phyloP scores from a whole-genome alignment of 2,113 vertebrate genomes.

The Forbesichthys papilliferus region DNA sequence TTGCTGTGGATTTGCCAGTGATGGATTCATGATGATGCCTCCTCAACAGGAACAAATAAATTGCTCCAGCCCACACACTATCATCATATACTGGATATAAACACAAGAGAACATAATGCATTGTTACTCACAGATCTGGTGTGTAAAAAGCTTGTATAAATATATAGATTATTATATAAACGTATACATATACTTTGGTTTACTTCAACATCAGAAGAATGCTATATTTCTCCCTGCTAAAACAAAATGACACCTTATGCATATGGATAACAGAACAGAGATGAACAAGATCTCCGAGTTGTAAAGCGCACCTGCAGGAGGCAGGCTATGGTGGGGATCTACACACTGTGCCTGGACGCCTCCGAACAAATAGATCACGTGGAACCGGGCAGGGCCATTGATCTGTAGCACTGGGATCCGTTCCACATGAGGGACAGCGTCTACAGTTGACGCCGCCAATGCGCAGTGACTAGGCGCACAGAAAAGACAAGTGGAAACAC shows the following conservation, averaged over 20 bases:
- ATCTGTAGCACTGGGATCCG: slow-evolving; percentile 50
- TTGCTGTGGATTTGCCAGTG: not conserved
- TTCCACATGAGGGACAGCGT: slow-evolving; percentile 18
- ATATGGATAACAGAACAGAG: slow-evolving; percentile 39
- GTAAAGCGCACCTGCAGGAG: slow-evolving; percentile 50
- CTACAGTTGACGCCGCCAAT: slow-evolving; percentile 34
- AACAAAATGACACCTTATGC: slow-evolving; percentile 55
- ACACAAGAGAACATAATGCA: too few relatives aligned
- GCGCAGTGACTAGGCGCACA: not conserved
- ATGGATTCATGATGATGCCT: too few relatives aligned
- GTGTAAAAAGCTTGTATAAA: too few relatives aligned
- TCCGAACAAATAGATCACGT: slow-evolving; percentile 56
- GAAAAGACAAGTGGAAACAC: not conserved
- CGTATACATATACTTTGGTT: too few relatives aligned
- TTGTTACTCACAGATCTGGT: too few relatives aligned
- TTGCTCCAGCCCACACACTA: too few relatives aligned
- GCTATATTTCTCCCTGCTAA: slow-evolving; percentile 39
- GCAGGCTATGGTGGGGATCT: slow-evolving; percentile 10
- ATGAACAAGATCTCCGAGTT: slow-evolving; percentile 39
- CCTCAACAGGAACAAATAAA: too few relatives aligned
- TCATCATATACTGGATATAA: too few relatives aligned
- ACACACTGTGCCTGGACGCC: slow-evolving; percentile 17
- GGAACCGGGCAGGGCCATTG: slow-evolving; percentile 39
- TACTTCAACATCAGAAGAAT: not conserved
- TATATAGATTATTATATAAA: too few relatives aligned